phyloP scores from a whole-genome alignment of 2,113 vertebrate genomes.

The Mandrillus leucophaeus region DNA sequence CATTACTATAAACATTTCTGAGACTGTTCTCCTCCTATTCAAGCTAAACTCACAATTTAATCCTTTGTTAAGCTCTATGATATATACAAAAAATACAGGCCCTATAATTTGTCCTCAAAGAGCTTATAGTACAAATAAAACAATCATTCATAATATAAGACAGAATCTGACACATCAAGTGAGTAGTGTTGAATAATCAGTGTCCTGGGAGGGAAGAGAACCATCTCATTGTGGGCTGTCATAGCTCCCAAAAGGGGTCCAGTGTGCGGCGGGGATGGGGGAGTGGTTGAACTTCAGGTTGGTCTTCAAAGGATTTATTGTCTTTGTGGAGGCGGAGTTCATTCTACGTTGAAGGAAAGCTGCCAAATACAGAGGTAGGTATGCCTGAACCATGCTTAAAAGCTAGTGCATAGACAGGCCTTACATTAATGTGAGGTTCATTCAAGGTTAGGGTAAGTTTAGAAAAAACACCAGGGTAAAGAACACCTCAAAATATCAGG shows the following conservation, averaged over 20 bases:
- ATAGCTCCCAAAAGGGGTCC: neutral
- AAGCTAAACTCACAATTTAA: neutral
- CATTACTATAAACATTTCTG: neutral
- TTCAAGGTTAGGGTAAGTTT: neutral
- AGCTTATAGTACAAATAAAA: neutral
- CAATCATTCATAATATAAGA: neutral
- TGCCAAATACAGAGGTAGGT: neutral
- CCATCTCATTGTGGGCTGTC: neutral
- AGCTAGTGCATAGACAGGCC: neutral
- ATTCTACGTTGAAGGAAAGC: neutral
- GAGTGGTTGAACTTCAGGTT: neutral
- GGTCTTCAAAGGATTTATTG: neutral
- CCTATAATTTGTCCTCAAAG: neutral
- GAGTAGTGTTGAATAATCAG: neutral
- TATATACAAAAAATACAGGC: neutral
- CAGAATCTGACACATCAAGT: neutral
- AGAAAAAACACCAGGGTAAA: neutral
- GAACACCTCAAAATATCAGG: neutral
- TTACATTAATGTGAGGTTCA: neutral
- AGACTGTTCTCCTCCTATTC: neutral
- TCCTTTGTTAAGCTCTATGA: conserved; percentile 11
- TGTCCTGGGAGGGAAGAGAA: neutral
- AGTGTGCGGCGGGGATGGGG: neutral
- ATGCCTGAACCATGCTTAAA: neutral
- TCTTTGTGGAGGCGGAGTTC: neutral